phyloP scores from a whole-genome alignment of 1,140 invertebrate species.

The Drosophila sulfurigaster region DNA sequence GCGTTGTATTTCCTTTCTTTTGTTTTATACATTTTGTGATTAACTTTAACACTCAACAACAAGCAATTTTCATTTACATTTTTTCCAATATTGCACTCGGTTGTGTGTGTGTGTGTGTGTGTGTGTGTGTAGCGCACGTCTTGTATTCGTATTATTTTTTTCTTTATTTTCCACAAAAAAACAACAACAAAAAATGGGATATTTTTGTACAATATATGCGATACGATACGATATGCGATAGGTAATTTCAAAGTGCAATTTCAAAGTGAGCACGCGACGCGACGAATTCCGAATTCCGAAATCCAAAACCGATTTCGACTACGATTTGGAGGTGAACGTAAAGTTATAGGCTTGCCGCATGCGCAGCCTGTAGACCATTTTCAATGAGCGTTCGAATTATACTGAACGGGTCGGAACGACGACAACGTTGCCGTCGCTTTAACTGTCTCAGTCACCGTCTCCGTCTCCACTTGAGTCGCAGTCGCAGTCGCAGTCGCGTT shows the following conservation, averaged over 20 bases:
- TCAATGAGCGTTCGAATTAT: constrained; percentile 78
- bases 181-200: constrained; percentile 37
- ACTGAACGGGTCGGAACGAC: constrained; percentile 55
- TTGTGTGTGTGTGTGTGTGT: too few species aligned
- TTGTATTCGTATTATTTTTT: not conserved
- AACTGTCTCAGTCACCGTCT: constrained; percentile 17
- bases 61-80: constrained; percentile 70
- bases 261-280: constrained; percentile 38
- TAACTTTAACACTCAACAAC: constrained; percentile 3
- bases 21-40: not conserved
- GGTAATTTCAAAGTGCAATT: constrained; percentile 21
- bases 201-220: constrained; percentile 14
- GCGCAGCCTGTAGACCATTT: constrained; percentile 79
- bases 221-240: constrained; percentile 25
- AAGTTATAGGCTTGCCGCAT: constrained; percentile 53
- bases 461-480: not conserved
- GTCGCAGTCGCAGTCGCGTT: not conserved
- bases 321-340: constrained; percentile 37
- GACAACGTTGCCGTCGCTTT: constrained; percentile 26
- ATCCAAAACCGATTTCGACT: constrained; percentile 16
- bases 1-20: not conserved
- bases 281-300: constrained; percentile 1
- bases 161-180: constrained; percentile 34
- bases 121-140: not conserved
- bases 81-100: constrained; percentile 24